phyloP scores from a whole-genome alignment of 2,888 invertebrate species.

The Schizaphis graminum region DNA sequence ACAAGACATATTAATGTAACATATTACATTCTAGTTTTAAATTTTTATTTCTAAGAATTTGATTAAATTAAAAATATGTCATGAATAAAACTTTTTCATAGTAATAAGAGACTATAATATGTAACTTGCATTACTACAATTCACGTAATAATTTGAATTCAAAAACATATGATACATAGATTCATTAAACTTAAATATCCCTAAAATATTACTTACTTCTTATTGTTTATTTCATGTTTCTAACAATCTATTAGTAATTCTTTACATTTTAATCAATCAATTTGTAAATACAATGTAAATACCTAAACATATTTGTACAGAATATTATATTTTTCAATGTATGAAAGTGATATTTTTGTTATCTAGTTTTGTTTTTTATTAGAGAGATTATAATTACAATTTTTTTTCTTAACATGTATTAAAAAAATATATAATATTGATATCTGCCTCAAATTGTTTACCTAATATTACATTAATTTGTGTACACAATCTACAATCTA shows the following conservation, averaged over 20 bases:
- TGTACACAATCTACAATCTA: background rate
- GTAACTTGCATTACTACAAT: background rate
- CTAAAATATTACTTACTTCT: background rate
- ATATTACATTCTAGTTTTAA: background rate
- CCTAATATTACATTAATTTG: background rate
- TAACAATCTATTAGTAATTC: background rate
- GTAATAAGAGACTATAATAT: background rate
- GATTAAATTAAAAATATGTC: background rate
- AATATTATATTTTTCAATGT: background rate
- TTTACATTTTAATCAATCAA: background rate
- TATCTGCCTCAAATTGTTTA: background rate
- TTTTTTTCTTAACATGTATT: no score
- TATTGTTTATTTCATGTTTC: background rate
- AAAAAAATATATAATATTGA: background rate
- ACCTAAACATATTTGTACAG: background rate
- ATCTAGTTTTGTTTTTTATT: no score
- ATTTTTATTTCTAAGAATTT: background rate
- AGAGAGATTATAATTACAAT: no score
- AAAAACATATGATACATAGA: background rate
- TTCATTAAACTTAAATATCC: background rate
- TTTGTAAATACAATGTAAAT: background rate
- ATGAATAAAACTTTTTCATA: background rate
- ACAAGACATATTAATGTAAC: constrained; percentile 11
- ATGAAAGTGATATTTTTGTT: background rate
- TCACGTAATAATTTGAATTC: background rate